phyloP scores from a whole-genome alignment of 2,113 vertebrate genomes.

The Myotis yumanensis region DNA sequence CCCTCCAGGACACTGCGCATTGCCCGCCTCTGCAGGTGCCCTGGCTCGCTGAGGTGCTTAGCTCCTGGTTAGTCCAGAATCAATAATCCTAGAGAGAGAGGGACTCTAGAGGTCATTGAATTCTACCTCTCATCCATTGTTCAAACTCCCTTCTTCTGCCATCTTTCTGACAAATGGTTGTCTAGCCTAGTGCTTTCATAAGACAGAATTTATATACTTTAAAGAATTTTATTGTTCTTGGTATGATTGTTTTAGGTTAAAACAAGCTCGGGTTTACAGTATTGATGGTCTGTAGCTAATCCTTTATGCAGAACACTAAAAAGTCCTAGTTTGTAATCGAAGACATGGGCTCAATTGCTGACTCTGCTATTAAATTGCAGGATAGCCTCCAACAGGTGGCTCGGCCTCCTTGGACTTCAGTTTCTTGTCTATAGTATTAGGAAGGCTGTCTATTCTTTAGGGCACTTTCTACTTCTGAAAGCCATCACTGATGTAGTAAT shows the following conservation, averaged over 20 bases:
- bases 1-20: background rate
- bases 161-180: background rate
- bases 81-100: background rate
- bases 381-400: background rate
- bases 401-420: background rate
- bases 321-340: background rate
- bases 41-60: background rate
- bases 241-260: background rate
- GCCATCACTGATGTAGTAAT: background rate
- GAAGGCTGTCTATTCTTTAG: background rate
- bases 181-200: background rate
- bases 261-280: background rate
- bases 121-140: background rate
- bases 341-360: background rate
- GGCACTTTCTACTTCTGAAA: constrained; percentile 4
- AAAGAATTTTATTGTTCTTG: background rate
- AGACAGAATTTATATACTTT: background rate
- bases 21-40: background rate
- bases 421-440: background rate
- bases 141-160: constrained; percentile 30
- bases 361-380: background rate
- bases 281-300: background rate
- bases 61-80: background rate
- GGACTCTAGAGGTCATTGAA: background rate
- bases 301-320: background rate